Evolutionary conservation across 2,113 vertebrate species (phyloP), one percentile per base, ranked within the genome.

Genomic region (Ahaetulla prasina): DNA sequence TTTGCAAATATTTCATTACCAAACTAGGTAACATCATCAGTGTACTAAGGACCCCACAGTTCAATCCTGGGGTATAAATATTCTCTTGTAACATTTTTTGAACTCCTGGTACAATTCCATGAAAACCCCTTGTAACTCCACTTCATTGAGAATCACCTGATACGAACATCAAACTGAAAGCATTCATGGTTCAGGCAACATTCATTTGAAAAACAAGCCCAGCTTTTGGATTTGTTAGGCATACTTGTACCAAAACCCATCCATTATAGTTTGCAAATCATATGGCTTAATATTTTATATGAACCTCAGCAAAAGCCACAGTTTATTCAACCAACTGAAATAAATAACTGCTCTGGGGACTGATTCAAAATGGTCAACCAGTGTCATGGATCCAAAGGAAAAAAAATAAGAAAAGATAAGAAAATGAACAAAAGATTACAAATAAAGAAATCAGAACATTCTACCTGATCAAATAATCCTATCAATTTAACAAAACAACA

Each of bases 401-500:
- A 80, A 60, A 11, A 52, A 88, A n/a, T 12, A 54, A 35, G 1
- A 43, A 1, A 18, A 39, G 68, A 39, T 80, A 25, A 80, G 0
- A 3, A 14, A 55, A 25, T 22, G 53, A 47, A 54, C 39, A 6
- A 1, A 20, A 4, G 4, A 0, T 2, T 18, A 6, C 1, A 50
- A 90, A 89, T n/a, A 53, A 85, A 74, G 68, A 74, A 74, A 39
- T 53, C 4, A 52, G 93, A 80, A 85, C 57, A 60, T 0, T 74
- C 35, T 52, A 30, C 10, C 63, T 47, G 27, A 5, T 39, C 43
- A 22, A 92, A 89, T 25, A 92, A 27, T 84, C 68, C 54, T 86
- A 90, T 88, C 20, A n/a, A 55, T 68, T 39, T 0, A 43, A 91
- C 2, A 3, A 0, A 0, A 89, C 7, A 92, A 10, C 10, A 52